phyloP scores from a whole-genome alignment of 1,140 invertebrate genomes.

The Tetramorium alpestre region DNA sequence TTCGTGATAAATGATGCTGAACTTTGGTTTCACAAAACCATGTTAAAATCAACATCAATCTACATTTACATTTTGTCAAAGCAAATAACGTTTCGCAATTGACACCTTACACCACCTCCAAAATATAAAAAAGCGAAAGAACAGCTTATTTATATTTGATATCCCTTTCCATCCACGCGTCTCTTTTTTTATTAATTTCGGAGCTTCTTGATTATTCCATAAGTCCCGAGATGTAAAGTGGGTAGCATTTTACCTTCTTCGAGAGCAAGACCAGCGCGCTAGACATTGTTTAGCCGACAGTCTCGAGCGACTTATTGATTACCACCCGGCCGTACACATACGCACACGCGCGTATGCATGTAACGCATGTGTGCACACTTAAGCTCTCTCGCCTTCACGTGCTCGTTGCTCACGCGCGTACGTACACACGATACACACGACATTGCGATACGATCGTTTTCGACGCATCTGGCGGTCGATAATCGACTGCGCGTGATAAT shows the following conservation, averaged over 20 bases:
- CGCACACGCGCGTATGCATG: background rate
- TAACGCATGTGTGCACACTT: background rate
- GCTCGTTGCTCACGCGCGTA: background rate
- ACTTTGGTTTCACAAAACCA: background rate
- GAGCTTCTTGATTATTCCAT: background rate
- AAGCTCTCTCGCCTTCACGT: conserved; percentile 26
- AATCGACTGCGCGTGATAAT: conserved; percentile 13
- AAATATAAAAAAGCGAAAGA: background rate
- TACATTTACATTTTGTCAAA: background rate
- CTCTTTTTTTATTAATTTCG: background rate
- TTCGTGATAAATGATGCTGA: background rate
- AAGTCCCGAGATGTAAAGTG: background rate
- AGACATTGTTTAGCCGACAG: conserved; percentile 67
- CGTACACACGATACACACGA: background rate
- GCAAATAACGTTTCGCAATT: background rate
- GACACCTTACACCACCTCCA: background rate
- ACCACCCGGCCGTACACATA: conserved; percentile 39
- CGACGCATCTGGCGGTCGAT: conserved; percentile 7
- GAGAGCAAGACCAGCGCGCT: conserved; percentile 4
- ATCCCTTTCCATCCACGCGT: background rate
- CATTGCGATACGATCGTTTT: conserved; percentile 24
- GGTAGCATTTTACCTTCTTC: background rate
- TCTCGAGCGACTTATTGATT: conserved; percentile 70
- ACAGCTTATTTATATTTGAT: background rate
- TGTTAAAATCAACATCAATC: background rate